Evolutionary conservation across 2,888 invertebrate species (phyloP).

Genomic region (Coenonympha arcania): DNA sequence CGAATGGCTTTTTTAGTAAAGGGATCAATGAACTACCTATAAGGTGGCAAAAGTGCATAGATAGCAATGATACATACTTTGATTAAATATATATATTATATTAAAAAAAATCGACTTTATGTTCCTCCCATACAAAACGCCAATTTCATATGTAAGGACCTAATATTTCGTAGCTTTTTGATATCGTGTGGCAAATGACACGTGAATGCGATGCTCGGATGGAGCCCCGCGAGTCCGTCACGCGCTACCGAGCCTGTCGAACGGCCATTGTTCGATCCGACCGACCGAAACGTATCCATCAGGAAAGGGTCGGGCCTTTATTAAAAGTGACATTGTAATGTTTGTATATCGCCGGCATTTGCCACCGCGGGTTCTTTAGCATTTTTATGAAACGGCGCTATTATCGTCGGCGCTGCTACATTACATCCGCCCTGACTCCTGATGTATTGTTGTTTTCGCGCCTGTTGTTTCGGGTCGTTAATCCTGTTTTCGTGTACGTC

Average conservation of each 20-base stretch:
- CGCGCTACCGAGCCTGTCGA: not conserved
- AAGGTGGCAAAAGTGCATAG: too few species aligned
- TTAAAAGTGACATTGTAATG: conserved; percentile 18
- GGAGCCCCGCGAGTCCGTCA: not conserved
- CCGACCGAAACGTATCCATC: conserved; percentile 1
- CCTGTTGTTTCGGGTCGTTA: not conserved
- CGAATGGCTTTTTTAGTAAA: too few species aligned
- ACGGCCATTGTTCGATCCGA: not conserved
- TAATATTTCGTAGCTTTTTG: not conserved
- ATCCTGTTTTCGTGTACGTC: not conserved
- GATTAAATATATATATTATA: too few species aligned
- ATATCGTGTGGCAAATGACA: not conserved
- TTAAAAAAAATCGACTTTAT: too few species aligned
- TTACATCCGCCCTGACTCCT: not conserved
- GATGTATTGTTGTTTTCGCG: not conserved
- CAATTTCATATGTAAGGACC: too few species aligned
- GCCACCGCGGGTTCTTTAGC: conserved; percentile 13
- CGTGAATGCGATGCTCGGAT: not conserved
- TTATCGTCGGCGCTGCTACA: too few species aligned
- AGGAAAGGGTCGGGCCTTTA: conserved; percentile 13
- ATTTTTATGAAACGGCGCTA: conserved; percentile 21
- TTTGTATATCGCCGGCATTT: not conserved
- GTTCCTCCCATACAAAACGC: too few species aligned
- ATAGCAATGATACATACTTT: too few species aligned
- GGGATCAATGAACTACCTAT: too few species aligned